Evolutionary conservation across 2,888 invertebrate species (phyloP).

Genomic region (Orthosia cruda): DNA sequence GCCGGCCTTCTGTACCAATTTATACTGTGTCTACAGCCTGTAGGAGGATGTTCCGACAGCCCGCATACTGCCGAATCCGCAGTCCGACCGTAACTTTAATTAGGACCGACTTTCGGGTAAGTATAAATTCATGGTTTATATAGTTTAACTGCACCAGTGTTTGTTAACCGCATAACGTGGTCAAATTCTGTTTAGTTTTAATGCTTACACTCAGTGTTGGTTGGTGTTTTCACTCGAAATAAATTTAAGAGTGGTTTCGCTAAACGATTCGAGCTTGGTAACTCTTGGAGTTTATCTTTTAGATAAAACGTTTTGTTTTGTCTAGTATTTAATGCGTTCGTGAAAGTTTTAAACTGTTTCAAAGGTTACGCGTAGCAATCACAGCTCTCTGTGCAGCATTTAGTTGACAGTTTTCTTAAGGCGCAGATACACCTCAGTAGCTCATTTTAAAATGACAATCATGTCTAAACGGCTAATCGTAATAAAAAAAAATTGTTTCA

Average conservation of each 20-base stretch:
- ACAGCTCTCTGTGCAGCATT: background rate
- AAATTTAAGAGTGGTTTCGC: too few species aligned
- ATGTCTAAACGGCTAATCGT: too few species aligned
- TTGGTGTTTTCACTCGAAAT: too few species aligned
- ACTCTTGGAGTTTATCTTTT: slow-evolving; percentile 17
- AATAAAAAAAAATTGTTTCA: too few species aligned
- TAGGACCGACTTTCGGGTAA: slow-evolving; percentile 75
- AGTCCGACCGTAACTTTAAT: slow-evolving; percentile 74
- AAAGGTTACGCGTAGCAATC: slow-evolving; percentile 4
- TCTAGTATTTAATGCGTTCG: slow-evolving; percentile 15
- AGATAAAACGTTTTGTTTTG: slow-evolving; percentile 22
- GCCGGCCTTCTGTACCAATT: slow-evolving; percentile 21
- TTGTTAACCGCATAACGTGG: slow-evolving; percentile 58
- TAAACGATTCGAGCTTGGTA: too few species aligned
- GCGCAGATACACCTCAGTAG: too few species aligned
- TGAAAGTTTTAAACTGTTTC: slow-evolving; percentile 16
- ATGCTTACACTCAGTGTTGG: slow-evolving; percentile 19
- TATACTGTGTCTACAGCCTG: slow-evolving; percentile 5
- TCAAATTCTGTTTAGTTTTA: slow-evolving; percentile 61
- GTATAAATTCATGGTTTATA: slow-evolving; percentile 73
- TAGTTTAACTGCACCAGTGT: slow-evolving; percentile 65
- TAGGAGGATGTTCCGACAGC: slow-evolving; percentile 56
- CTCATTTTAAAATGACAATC: too few species aligned
- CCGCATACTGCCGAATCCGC: slow-evolving; percentile 68
- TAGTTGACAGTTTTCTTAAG: background rate